These are phyloP conservation scores for Drosophila birchii DNA, from an alignment of 2,888 invertebrate species.

Conservation along the genomic window DNA sequence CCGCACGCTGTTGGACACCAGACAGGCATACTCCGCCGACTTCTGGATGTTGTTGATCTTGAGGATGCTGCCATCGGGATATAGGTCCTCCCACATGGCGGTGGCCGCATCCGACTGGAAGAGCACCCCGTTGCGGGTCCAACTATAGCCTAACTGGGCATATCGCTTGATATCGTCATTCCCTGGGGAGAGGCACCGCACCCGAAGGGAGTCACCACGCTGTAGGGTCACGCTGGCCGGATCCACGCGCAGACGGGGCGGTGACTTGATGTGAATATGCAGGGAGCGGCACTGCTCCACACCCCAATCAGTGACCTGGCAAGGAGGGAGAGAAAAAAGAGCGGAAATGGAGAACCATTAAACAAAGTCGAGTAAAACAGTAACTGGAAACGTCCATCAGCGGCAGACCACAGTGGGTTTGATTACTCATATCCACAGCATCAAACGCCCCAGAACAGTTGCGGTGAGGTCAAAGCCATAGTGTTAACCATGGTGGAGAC, in stretches of 20 bases:
- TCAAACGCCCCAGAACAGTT: constrained; percentile 2
- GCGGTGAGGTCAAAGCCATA: background rate
- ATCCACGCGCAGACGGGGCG: constrained; percentile 88
- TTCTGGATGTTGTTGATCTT: constrained; percentile 92
- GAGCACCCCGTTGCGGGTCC: constrained; percentile 91
- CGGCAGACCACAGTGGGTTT: constrained; percentile 7
- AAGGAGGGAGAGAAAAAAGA: constrained; percentile 75
- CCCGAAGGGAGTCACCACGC: constrained; percentile 85
- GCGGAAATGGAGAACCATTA: constrained; percentile 48
- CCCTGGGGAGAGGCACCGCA: constrained; percentile 88
- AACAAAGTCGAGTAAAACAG: constrained; percentile 12
- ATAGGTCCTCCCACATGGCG: constrained; percentile 94
- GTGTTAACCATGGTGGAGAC: background rate
- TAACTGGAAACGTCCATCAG: constrained; percentile 8
- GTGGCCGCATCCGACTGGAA: constrained; percentile 90
- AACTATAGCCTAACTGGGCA: constrained; percentile 91
- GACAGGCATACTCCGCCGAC: constrained; percentile 91
- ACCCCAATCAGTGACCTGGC: constrained; percentile 88
- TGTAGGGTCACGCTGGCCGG: constrained; percentile 89
- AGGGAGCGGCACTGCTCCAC: constrained; percentile 88
- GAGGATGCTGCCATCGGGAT: constrained; percentile 92
- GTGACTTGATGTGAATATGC: constrained; percentile 86
- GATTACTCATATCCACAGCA: constrained; percentile 39
- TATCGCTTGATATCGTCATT: constrained; percentile 86
- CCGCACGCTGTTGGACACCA: constrained; percentile 87